Evolutionary conservation across 2,888 invertebrate species (phyloP).

Genomic region (Orchestes rusci): DNA sequence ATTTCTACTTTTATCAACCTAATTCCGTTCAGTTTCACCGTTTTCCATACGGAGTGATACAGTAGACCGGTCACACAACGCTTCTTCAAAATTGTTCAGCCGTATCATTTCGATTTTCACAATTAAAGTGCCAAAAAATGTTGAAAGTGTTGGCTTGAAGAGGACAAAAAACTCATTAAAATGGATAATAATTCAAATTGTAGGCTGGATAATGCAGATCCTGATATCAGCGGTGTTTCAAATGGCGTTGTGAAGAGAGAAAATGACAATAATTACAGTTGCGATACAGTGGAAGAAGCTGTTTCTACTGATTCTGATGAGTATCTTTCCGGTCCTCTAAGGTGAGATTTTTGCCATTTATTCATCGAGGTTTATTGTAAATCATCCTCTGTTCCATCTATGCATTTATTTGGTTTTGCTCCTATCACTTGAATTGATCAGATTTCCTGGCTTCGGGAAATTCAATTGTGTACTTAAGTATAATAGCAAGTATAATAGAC

Average conservation of each 20-base stretch:
- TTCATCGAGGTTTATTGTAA: background rate
- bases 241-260: background rate
- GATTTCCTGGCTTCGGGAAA: too few relatives aligned
- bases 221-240: background rate
- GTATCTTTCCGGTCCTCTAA: conserved; percentile 36
- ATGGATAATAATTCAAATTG: background rate
- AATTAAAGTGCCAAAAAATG: background rate
- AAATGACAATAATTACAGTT: conserved; percentile 14
- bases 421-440: too few relatives aligned
- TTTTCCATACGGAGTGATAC: background rate
- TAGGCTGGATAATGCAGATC: background rate
- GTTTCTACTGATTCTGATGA: conserved; percentile 41
- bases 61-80: background rate
- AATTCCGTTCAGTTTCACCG: conserved; percentile 10
- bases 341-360: conserved; percentile 29
- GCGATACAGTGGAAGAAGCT: conserved; percentile 37
- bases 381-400: too few relatives aligned
- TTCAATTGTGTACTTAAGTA: too few relatives aligned
- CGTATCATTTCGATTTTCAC: too few relatives aligned
- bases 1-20: conserved; percentile 5
- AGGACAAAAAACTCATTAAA: background rate
- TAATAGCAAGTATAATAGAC: too few relatives aligned
- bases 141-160: background rate
- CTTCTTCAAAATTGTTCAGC: too few relatives aligned
- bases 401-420: too few relatives aligned